Percentiles rank a stretch among this genome's conserved stretches.
Conservation (phyloP, 2,113 vertebrate genomes). For the Physeter macrocephalus region DNA sequence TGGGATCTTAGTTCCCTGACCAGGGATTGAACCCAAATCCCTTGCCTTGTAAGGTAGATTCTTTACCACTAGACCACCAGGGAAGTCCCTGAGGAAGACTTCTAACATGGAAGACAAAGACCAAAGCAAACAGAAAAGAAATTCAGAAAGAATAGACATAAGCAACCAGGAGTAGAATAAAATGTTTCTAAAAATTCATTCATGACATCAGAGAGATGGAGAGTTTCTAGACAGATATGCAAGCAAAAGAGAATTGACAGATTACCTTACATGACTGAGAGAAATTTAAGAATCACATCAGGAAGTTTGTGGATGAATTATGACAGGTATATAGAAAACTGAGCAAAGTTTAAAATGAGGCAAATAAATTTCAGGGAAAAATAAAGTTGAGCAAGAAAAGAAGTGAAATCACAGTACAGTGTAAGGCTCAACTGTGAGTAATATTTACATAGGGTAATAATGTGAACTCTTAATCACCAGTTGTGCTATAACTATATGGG, state of each 20-base stretch:
- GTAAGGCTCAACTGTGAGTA: background rate
- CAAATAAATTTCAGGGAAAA: conserved; percentile 15
- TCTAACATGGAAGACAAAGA: background rate
- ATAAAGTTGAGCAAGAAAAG: conserved; percentile 8
- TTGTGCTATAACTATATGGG: background rate
- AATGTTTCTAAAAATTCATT: background rate
- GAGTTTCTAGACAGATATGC: background rate
- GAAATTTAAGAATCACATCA: background rate
- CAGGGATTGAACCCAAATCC: too few relatives aligned
- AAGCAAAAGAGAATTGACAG: background rate
- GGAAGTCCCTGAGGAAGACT: background rate
- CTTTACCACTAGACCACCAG: too few relatives aligned
- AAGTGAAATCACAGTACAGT: background rate
- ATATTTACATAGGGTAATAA: background rate
- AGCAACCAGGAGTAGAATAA: background rate
- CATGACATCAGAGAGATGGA: background rate
- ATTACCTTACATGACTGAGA: background rate
- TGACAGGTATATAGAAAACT: background rate
- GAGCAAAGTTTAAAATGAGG: background rate
- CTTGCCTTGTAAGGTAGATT: too few relatives aligned
- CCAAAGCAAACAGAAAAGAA: background rate
- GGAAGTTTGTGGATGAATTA: background rate
- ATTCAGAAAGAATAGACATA: background rate
- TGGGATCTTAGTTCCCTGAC: too few relatives aligned
- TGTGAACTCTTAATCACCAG: background rate